Percentiles rank a stretch among this genome's conserved stretches.
These are phyloP conservation scores for Drosophila antonietae DNA, from an alignment of 2,888 invertebrate genomes.

Conservation along the genomic window DNA sequence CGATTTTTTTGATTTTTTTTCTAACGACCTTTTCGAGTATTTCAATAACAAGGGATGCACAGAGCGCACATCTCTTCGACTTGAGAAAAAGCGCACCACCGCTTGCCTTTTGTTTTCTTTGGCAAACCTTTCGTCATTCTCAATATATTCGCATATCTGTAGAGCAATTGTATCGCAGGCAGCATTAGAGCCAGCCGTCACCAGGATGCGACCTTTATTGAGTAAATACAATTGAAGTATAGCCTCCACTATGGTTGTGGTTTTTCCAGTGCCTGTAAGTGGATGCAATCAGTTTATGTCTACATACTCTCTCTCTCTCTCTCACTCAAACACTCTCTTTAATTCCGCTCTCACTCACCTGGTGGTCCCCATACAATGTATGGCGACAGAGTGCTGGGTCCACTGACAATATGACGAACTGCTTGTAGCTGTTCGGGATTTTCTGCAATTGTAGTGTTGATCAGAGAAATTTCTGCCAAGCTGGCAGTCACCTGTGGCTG, in stretches of 20 bases:
- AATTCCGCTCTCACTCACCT: constrained; percentile 85
- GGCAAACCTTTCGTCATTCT: not conserved
- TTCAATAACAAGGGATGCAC: constrained; percentile 73
- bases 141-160: constrained; percentile 82
- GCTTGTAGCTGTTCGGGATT: constrained; percentile 88
- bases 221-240: constrained; percentile 86
- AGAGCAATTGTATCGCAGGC: constrained; percentile 89
- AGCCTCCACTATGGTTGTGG: constrained; percentile 90
- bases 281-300: not conserved
- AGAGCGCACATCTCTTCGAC: constrained; percentile 20
- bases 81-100: constrained; percentile 1
- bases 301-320: not conserved
- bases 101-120: not conserved
- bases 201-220: constrained; percentile 85
- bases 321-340: too few species aligned
- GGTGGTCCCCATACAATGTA: constrained; percentile 95
- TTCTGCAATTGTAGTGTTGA: constrained; percentile 82
- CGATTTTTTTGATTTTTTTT: too few species aligned
- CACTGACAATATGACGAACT: constrained; percentile 88
- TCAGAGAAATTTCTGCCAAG: constrained; percentile 22
- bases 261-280: constrained; percentile 88
- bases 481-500: not conserved
- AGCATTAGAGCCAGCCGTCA: constrained; percentile 89
- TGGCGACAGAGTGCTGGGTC: constrained; percentile 88
- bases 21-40: constrained; percentile 75